A percentile compares a stretch with the other conserved stretches of the same genome.
Evolutionary conservation across 2,888 invertebrate species (phyloP).

Genomic region (Ashinkailepas kermadecensis): DNA sequence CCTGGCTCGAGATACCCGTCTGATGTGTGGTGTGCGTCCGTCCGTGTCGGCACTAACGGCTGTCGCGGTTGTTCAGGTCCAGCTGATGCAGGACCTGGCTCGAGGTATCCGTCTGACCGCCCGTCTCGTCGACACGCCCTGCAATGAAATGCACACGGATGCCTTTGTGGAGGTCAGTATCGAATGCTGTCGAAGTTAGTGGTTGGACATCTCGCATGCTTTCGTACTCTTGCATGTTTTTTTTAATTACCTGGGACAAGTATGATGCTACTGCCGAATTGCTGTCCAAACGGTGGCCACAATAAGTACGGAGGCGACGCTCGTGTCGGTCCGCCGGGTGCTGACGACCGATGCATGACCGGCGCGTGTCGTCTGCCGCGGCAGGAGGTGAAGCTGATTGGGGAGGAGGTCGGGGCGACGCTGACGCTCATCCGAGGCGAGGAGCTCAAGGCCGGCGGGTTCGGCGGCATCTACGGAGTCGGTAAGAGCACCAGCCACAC

Average conservation of each 20-base stretch:
- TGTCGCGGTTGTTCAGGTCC: not conserved
- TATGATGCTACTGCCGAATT: too few species aligned
- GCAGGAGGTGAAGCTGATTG: slow-evolving; percentile 61
- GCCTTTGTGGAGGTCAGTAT: slow-evolving; percentile 59
- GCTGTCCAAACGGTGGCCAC: too few species aligned
- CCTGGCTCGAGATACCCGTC: slow-evolving; percentile 37
- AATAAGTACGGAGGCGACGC: too few species aligned
- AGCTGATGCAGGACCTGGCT: slow-evolving; percentile 35
- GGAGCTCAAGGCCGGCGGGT: slow-evolving; percentile 63
- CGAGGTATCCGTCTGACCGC: slow-evolving; percentile 61
- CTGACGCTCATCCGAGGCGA: slow-evolving; percentile 69
- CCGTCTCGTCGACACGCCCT: slow-evolving; percentile 74
- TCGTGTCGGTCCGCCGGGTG: too few species aligned
- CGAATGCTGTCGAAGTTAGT: not conserved
- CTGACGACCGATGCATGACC: too few species aligned
- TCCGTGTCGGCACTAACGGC: not conserved
- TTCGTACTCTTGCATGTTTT: too few species aligned
- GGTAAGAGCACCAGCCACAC: not conserved
- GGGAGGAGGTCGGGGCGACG: slow-evolving; percentile 55
- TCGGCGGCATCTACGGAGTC: slow-evolving; percentile 82
- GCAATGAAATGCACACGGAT: slow-evolving; percentile 74
- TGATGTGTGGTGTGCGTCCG: not conserved
- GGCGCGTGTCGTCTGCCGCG: too few species aligned
- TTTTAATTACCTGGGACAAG: too few species aligned
- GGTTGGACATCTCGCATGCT: not conserved